Base-by-base conservation (phyloP, 2,888 invertebrate species). In the Fabriciana adippe region DNA sequence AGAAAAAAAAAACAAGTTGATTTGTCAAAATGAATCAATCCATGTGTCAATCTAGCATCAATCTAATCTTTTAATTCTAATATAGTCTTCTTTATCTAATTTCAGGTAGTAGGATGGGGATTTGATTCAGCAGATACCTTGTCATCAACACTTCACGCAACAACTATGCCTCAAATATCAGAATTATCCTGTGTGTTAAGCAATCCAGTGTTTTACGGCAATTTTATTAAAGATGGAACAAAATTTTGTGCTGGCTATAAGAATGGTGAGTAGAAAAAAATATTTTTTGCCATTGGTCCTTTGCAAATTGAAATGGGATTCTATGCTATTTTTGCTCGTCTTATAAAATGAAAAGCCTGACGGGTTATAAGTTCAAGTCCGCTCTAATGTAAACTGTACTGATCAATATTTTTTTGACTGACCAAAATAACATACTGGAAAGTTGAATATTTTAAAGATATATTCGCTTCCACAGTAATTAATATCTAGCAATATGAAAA, bases 101-200 rank as follows among this genome's bases (percentile, higher is more conserved):
- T 26, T 2, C 48, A 69, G 68, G 65, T 69, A 16, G 66, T 69
- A 13, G 68, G 68, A 6, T 69, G 65, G 65, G 68, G 68, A 2
- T 57, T 41, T 1, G 62, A 69, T 47, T 18, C 56, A 14, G 47
- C 56, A 6, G 65, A 69, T 14, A 14, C 21, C 3, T 18, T 69
- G n/a, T 13, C 68, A 26, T 57, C 61, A 15, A 66, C 62, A 2
- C 48, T 69, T 11, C 68, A 48, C 13, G 62, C 61, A n/a, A 61
- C 53, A 4, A 53, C 31, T 3, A 69, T 69, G 57, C 68, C 68
- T 2, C 18, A 16, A 18, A 51, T 69, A 57, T n/a, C 61, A 41
- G 31, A 66, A 6, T 4, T 65, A 21, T n/a, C 61, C 2, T 69
- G 68, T 41, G 41, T 62, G 8, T 62, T 21, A 5, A 62, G 18